A percentile compares a stretch with the other conserved stretches of the same genome.
Evolutionary conservation across 92 coral and sea anemone species (phyloP).

Genomic region (Pocillopora grandis): DNA sequence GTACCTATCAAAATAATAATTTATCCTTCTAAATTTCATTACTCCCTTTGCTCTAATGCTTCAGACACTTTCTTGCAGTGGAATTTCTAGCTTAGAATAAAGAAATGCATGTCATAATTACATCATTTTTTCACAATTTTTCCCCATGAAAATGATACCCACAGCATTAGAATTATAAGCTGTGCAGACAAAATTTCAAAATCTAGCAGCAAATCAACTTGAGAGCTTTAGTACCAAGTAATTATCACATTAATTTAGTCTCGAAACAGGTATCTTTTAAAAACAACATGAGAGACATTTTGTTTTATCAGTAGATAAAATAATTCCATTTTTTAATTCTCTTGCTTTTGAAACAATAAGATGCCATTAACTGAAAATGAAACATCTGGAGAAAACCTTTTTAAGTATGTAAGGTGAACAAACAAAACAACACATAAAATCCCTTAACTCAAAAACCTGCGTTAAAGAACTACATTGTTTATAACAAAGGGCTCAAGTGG

Average conservation of each 20-base stretch:
- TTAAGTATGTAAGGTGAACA: conserved; percentile 6
- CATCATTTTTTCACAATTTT: too few species aligned
- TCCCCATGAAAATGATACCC: too few species aligned
- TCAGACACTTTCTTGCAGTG: too few species aligned
- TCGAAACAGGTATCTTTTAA: not conserved
- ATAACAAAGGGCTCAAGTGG: not conserved
- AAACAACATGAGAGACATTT: not conserved
- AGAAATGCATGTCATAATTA: too few species aligned
- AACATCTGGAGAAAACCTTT: conserved; percentile 16
- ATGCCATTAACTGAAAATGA: not conserved
- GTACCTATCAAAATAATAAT: too few species aligned
- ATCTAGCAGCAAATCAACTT: too few species aligned
- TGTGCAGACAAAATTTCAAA: too few species aligned
- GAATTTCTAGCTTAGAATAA: too few species aligned
- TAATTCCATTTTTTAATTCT: not conserved
- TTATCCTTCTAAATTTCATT: too few species aligned
- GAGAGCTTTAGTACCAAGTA: too few species aligned
- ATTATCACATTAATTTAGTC: not conserved
- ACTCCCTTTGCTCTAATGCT: too few species aligned
- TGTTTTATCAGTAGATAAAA: not conserved
- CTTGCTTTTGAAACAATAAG: not conserved
- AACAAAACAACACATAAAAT: not conserved
- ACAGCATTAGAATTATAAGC: too few species aligned
- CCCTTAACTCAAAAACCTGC: not conserved
- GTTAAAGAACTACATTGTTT: not conserved